Evolutionary conservation across 2,888 invertebrate genomes (phyloP), one percentile per base, ranked within the genome.

Genomic region (Nomada ruficornis): DNA sequence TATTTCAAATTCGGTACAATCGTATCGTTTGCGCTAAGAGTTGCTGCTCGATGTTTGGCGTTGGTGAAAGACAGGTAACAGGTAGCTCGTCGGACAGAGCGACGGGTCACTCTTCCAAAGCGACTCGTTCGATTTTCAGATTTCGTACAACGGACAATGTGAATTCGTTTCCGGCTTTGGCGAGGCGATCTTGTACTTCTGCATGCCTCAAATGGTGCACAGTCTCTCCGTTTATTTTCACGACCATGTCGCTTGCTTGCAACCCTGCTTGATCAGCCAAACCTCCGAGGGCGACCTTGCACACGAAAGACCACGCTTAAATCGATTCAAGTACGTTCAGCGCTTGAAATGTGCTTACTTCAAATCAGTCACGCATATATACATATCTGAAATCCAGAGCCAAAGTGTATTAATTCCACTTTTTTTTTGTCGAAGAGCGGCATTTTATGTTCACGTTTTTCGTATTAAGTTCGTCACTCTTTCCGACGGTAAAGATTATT

Each of bases 201-300:
- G 29, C 23, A 64, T 90, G 88, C 29, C 78, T 87, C 80, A 90
- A 70, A 59, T 83, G 77, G 3, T 77, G 77, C 54, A 90, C 47
- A 15, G 82, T 82, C 68, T 83, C 85, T 4, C 84, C 89, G 65
- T 90, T 90, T 74, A 90, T 18, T 68, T 82, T 81, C 42, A 80
- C 54, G 23, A 90, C 67, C 52, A 90, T 72, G 36, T 90, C 90
- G 15, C 90, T 90, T 18, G 90, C 87, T 55, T 86, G 76, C 36
- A 90, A 59, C 7, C 90, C 90, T 23, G 86, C 83, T 54, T 74
- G 68, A 60, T 89, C 79, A 36, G 90, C 90, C 57, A 88, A 47
- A 47, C 90, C 79, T 44, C 87, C 88, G 29, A 90, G 77, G 20
- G 84, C 54, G 52, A 90, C 84, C 90, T 90, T 83, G 9, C 11